phyloP scores from a whole-genome alignment of 2,113 vertebrate genomes.

The Ranitomeya imitator region DNA sequence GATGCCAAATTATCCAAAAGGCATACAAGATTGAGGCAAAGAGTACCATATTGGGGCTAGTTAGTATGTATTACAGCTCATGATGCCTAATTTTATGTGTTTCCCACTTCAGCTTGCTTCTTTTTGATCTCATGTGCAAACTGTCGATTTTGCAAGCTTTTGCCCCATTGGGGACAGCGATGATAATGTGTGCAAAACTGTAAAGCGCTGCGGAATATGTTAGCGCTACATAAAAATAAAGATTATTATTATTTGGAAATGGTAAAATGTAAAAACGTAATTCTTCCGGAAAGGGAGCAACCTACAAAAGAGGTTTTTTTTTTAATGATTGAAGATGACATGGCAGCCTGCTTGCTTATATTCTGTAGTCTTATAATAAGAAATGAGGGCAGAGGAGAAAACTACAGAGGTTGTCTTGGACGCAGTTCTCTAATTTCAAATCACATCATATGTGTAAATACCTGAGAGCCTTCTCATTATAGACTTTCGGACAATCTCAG shows the following conservation, averaged over 20 bases:
- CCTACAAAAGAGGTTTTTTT: neutral
- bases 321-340: too few species aligned
- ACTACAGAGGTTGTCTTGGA: neutral
- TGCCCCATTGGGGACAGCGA: too few species aligned
- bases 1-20: too few species aligned
- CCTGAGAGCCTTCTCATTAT: constrained; percentile 81
- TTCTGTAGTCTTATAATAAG: too few species aligned
- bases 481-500: constrained; percentile 86
- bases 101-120: neutral
- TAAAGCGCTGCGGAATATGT: too few species aligned
- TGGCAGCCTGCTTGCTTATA: too few species aligned
- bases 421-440: neutral
- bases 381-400: too few species aligned
- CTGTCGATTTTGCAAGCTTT: neutral
- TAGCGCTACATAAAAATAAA: too few species aligned
- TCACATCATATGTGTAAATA: constrained; percentile 63
- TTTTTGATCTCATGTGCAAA: neutral
- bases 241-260: neutral
- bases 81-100: neutral
- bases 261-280: neutral
- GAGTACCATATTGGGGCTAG: neutral
- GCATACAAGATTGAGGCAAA: too few species aligned
- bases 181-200: too few species aligned
- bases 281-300: neutral
- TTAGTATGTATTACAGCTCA: neutral